Conservation (phyloP, 2,797 vertebrate genomes). For the Syngnathus rostellatus region DNA sequence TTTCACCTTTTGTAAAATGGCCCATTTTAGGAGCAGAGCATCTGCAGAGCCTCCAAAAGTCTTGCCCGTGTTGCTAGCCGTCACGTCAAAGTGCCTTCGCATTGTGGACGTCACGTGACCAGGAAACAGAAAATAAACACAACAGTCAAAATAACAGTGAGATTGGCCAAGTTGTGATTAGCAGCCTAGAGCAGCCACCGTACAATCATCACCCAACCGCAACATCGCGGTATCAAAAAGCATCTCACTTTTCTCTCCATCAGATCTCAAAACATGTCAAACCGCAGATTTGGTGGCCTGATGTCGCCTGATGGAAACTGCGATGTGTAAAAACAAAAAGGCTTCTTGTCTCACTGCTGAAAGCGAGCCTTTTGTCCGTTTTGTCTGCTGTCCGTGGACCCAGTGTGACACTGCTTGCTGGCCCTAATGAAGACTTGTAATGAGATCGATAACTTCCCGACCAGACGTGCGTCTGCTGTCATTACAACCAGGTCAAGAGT, state of each 20-base stretch:
- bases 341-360: not conserved
- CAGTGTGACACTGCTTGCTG: not conserved
- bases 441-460: not conserved
- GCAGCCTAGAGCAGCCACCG: too few relatives aligned
- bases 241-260: not conserved
- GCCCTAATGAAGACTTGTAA: conserved; percentile 7
- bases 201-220: not conserved
- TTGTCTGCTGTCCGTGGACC: not conserved
- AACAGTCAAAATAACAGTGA: too few relatives aligned
- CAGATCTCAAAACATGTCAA: not conserved
- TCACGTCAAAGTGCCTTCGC: too few relatives aligned
- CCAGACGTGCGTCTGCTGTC: not conserved
- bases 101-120: too few relatives aligned
- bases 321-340: not conserved
- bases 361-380: not conserved
- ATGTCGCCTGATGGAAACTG: not conserved
- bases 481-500: not conserved
- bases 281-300: not conserved
- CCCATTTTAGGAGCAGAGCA: not conserved
- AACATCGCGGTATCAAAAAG: not conserved
- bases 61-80: too few relatives aligned
- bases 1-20: not conserved
- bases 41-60: not conserved
- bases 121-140: too few relatives aligned
- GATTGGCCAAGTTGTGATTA: too few relatives aligned